Conservation (phyloP, 2,888 invertebrate genomes). For the Rhagonycha lutea region DNA sequence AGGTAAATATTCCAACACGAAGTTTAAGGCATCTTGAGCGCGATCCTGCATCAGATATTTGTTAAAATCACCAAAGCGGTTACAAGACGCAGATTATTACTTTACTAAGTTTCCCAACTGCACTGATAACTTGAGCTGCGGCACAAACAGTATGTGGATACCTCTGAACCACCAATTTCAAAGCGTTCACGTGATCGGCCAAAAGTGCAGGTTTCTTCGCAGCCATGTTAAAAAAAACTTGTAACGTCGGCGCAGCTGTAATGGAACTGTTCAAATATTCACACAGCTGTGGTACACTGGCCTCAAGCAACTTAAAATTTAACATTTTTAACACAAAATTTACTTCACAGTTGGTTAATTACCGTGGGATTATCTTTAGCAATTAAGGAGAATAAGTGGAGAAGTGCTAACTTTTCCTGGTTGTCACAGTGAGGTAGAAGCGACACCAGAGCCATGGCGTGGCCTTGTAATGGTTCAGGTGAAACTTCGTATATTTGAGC, state of each 20-base stretch:
- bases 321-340: constrained; percentile 4
- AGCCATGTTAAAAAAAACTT: constrained; percentile 77
- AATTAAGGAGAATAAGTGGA: constrained; percentile 81
- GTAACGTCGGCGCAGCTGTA: constrained; percentile 67
- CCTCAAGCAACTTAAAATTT: constrained; percentile 68
- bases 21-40: constrained; percentile 81
- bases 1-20: constrained; percentile 75
- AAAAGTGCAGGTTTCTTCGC: constrained; percentile 72
- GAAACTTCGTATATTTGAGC: constrained; percentile 90
- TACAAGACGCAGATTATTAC: constrained; percentile 49
- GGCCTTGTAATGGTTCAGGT: constrained; percentile 82
- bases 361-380: constrained; percentile 80
- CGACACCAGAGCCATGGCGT: constrained; percentile 80
- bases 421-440: constrained; percentile 83
- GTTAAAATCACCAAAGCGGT: not conserved
- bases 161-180: constrained; percentile 70
- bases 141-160: constrained; percentile 68
- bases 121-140: constrained; percentile 72
- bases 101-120: constrained; percentile 72
- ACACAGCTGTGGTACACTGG: constrained; percentile 80
- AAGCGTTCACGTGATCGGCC: constrained; percentile 69
- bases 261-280: constrained; percentile 70
- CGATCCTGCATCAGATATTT: constrained; percentile 62
- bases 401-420: constrained; percentile 82
- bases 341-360: constrained; percentile 34